Conservation (phyloP, 2,888 invertebrate genomes). For the Euplexia lucipara region DNA sequence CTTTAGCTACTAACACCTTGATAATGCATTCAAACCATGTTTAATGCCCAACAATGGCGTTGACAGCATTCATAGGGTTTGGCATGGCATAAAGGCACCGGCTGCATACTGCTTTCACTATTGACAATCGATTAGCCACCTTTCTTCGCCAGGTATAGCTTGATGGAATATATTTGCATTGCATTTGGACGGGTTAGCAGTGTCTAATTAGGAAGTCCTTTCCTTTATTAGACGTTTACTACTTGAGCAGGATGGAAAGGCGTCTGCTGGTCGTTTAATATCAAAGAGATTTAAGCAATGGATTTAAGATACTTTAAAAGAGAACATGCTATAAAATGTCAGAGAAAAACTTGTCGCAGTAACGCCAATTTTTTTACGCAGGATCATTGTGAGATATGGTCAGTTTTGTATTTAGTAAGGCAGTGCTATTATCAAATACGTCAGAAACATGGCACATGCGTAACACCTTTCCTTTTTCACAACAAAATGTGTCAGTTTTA, state of each 20-base stretch:
- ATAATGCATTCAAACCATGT: constrained; percentile 61
- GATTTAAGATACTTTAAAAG: too few species aligned
- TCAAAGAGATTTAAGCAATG: too few species aligned
- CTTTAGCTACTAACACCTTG: constrained; percentile 20
- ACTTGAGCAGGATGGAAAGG: neutral
- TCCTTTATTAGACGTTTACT: constrained; percentile 31
- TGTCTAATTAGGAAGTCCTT: constrained; percentile 34
- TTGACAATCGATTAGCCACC: constrained; percentile 54
- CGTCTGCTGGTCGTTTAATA: neutral
- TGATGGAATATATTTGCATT: constrained; percentile 59
- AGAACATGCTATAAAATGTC: too few species aligned
- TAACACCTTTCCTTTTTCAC: constrained; percentile 11
- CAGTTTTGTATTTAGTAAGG: neutral
- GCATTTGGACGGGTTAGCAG: constrained; percentile 27
- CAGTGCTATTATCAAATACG: neutral
- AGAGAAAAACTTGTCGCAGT: too few species aligned
- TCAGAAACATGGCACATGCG: constrained; percentile 5
- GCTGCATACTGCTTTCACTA: constrained; percentile 61
- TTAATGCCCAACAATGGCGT: constrained; percentile 46
- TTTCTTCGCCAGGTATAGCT: constrained; percentile 39
- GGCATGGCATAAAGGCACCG: constrained; percentile 43
- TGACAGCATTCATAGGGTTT: constrained; percentile 47
- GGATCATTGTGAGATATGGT: neutral
- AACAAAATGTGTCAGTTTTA: neutral
- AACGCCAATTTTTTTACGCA: too few species aligned